A percentile compares a stretch with the other conserved stretches of the same genome.
These are phyloP conservation scores for Crossaster papposus DNA, from an alignment of 53 echinoderm and acorn worm species.

Conservation along the genomic window DNA sequence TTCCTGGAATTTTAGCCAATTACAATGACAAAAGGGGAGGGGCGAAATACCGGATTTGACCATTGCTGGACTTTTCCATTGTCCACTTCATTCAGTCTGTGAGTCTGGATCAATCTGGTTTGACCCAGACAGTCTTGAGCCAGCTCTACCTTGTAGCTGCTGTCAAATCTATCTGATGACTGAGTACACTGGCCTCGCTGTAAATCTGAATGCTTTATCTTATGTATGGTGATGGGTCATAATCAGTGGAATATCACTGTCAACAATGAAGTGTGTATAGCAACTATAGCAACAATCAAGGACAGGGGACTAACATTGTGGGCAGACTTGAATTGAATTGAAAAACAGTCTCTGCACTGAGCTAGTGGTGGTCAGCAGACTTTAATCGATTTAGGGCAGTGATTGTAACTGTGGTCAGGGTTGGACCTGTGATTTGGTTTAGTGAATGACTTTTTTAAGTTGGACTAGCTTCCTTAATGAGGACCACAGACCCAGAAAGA, in stretches of 20 bases:
- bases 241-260: neutral
- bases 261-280: slow-evolving; percentile 1
- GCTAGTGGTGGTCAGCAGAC: neutral
- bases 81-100: slow-evolving; percentile 1
- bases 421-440: neutral
- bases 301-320: neutral
- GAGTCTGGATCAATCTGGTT: neutral
- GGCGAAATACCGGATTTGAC: neutral
- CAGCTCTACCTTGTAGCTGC: neutral
- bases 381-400: neutral
- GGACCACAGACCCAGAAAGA: neutral
- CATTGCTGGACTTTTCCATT: neutral
- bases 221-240: neutral
- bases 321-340: neutral
- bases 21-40: neutral
- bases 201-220: neutral
- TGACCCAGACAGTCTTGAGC: neutral
- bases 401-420: neutral
- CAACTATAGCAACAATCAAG: neutral
- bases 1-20: neutral
- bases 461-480: neutral
- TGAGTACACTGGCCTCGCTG: neutral
- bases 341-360: neutral
- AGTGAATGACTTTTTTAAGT: neutral
- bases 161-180: neutral